Evolutionary conservation across 2,888 invertebrate species (phyloP).

Genomic region (Polymixis flavicincta): DNA sequence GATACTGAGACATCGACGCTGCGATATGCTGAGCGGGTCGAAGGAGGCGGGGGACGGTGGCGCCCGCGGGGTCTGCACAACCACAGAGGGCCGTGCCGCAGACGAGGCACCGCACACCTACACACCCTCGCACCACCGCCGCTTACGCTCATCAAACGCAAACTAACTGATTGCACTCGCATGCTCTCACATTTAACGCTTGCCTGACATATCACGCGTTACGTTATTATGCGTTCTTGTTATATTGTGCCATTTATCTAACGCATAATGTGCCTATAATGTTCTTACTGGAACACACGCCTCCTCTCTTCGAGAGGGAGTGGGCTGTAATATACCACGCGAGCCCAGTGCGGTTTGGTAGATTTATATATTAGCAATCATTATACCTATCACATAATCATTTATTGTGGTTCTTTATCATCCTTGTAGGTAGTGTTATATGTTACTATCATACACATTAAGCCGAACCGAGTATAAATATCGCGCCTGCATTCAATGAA

Average conservation of each 20-base stretch:
- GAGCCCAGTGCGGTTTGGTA: conserved; percentile 6
- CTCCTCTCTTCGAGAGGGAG: background rate
- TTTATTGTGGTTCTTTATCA: conserved; percentile 32
- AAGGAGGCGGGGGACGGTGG: conserved; percentile 89
- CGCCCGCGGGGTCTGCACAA: conserved; percentile 79
- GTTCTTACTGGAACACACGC: background rate
- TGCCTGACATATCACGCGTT: conserved; percentile 51
- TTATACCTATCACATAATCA: conserved; percentile 9
- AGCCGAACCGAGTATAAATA: conserved; percentile 70
- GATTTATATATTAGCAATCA: conserved; percentile 18
- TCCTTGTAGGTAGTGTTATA: conserved; percentile 76
- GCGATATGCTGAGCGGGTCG: conserved; percentile 85
- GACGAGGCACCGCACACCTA: conserved; percentile 79
- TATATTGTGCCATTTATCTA: conserved; percentile 25
- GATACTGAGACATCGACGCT: conserved; percentile 88
- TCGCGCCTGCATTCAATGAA: conserved; percentile 22
- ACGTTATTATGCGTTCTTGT: conserved; percentile 9
- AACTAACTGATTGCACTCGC: conserved; percentile 60
- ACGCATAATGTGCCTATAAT: background rate
- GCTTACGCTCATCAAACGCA: conserved; percentile 71
- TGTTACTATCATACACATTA: conserved; percentile 85
- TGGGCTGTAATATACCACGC: background rate
- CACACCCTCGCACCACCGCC: conserved; percentile 80
- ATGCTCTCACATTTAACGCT: conserved; percentile 60
- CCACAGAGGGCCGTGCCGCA: conserved; percentile 84